Evolutionary conservation across 2,113 vertebrate genomes (phyloP).

Genomic region (Malurus elegans): DNA sequence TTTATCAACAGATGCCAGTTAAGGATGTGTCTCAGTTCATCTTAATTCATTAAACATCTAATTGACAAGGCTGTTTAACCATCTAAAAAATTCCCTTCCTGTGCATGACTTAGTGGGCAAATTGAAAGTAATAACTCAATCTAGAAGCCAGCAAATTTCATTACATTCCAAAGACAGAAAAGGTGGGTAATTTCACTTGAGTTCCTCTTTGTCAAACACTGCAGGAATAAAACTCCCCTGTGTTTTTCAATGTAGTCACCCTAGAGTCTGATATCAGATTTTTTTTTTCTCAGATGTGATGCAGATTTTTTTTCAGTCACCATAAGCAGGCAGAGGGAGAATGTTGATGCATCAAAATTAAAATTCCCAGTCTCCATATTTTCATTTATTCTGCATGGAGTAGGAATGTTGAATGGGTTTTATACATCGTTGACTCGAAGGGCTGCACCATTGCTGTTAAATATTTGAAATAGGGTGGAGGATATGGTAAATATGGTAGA

Average conservation of each 20-base stretch:
- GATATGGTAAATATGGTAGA: background rate
- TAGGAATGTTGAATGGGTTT: background rate
- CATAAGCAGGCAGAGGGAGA: background rate
- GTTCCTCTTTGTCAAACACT: background rate
- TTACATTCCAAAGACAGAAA: slow-evolving; percentile 59
- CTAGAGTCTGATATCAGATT: background rate
- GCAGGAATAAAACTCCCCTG: background rate
- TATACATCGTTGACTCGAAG: rapidly evolving
- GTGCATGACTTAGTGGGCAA: slow-evolving; percentile 56
- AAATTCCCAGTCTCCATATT: background rate
- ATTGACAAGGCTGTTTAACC: slow-evolving; percentile 65
- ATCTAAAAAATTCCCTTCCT: slow-evolving; percentile 62
- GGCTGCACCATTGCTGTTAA: background rate
- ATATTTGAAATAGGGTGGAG: background rate
- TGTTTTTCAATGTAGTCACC: background rate
- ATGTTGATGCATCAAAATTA: background rate
- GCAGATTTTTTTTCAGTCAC: background rate
- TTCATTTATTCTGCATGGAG: background rate
- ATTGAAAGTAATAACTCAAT: slow-evolving; percentile 68
- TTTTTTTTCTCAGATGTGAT: background rate
- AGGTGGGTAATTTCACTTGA: slow-evolving; percentile 30
- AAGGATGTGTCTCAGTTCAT: slow-evolving; percentile 53
- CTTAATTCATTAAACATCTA: slow-evolving; percentile 69
- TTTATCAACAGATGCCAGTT: slow-evolving; percentile 55
- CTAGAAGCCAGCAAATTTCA: slow-evolving; percentile 53